Evolutionary conservation across 2,113 vertebrate species (phyloP).

Genomic region (Cyprichromis sp.): DNA sequence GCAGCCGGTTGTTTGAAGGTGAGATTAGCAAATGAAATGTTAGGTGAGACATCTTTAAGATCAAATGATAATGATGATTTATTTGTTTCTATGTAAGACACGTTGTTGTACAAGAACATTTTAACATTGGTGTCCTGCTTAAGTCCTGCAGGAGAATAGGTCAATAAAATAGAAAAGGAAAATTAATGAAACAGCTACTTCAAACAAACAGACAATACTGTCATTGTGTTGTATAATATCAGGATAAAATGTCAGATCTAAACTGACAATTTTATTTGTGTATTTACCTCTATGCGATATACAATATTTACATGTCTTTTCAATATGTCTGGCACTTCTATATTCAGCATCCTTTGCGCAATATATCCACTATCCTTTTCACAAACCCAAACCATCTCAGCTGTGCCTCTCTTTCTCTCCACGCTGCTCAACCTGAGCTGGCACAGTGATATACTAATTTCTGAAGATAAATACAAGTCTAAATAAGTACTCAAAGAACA

Average conservation of each 20-base stretch:
- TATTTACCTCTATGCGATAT: neutral
- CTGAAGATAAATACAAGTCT: neutral
- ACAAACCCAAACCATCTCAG: neutral
- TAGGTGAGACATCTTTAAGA: neutral
- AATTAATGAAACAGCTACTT: neutral
- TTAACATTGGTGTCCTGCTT: neutral
- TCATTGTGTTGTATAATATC: neutral
- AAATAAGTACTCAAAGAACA: neutral
- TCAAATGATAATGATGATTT: neutral
- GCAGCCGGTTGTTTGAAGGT: constrained; percentile 21
- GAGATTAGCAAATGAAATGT: constrained; percentile 1
- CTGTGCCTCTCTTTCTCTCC: neutral
- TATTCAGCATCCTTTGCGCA: neutral
- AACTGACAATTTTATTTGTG: neutral
- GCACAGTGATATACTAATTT: neutral
- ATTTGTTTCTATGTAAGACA: neutral
- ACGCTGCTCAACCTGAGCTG: neutral
- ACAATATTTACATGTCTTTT: neutral
- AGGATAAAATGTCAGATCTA: neutral
- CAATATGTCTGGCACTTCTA: neutral
- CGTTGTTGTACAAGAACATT: neutral
- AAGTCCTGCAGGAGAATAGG: neutral
- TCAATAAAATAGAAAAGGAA: neutral
- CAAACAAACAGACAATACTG: neutral
- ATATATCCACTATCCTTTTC: neutral